Conservation (phyloP, 2,797 vertebrate species). For the Pteropus rufus region DNA sequence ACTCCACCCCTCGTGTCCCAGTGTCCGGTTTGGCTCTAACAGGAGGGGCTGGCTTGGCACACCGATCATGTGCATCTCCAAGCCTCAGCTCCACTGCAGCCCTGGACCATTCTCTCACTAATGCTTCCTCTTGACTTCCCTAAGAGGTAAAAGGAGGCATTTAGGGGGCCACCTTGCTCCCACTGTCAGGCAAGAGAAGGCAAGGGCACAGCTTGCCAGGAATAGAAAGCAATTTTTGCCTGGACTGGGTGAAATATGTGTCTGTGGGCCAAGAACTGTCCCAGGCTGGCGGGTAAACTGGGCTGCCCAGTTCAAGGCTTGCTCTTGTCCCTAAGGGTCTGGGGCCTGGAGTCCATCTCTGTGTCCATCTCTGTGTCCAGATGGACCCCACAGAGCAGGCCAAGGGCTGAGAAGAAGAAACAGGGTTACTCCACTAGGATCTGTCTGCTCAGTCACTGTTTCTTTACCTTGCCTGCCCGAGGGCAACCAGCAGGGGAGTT, state of each 20-base stretch:
- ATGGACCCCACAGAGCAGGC: not conserved
- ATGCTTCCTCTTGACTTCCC: not conserved
- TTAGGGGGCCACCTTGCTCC: not conserved
- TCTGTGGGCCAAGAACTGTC: not conserved
- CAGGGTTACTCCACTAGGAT: fast-evolving
- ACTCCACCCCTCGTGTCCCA: fast-evolving
- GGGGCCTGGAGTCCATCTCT: not conserved
- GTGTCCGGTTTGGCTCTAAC: not conserved
- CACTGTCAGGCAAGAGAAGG: not conserved
- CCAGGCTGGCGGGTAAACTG: not conserved
- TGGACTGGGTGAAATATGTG: not conserved
- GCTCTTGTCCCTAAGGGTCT: not conserved
- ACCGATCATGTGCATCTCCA: fast-evolving
- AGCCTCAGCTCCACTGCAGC: not conserved
- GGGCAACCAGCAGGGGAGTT: fast-evolving
- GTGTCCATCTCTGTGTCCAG: not conserved
- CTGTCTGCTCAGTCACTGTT: fast-evolving
- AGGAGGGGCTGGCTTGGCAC: not conserved
- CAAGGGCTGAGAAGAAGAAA: not conserved
- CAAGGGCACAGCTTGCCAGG: not conserved
- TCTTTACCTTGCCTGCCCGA: not conserved
- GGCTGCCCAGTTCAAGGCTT: fast-evolving
- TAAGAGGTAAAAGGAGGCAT: no score
- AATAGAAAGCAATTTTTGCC: not conserved
- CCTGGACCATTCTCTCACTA: not conserved